Evolutionary conservation across 2,797 vertebrate species (phyloP).

Genomic region (Lacerta bilineata): DNA sequence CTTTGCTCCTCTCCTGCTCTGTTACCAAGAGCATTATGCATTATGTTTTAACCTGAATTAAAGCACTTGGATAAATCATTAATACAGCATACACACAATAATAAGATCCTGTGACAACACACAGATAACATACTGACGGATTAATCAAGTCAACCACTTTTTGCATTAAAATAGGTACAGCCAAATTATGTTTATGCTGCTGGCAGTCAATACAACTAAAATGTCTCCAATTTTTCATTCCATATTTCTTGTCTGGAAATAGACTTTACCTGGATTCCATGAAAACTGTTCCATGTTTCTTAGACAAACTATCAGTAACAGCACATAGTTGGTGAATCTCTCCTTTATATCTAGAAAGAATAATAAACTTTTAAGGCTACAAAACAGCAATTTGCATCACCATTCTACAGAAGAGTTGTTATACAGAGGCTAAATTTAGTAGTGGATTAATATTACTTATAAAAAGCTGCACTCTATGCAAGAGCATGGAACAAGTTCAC

Average conservation of each 20-base stretch:
- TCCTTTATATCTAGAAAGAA: conserved; percentile 93
- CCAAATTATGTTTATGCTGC: not conserved
- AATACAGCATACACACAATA: not conserved
- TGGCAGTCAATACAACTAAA: not conserved
- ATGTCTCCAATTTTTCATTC: not conserved
- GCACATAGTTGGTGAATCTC: conserved; percentile 93
- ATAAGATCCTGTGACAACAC: not conserved
- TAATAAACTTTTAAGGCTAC: conserved; percentile 21
- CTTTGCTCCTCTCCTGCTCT: too few species aligned
- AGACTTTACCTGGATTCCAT: conserved; percentile 92
- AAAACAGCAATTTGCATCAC: not conserved
- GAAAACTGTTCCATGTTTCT: conserved; percentile 99
- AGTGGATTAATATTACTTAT: not conserved
- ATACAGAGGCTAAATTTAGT: not conserved
- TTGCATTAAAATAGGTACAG: conserved; percentile 3
- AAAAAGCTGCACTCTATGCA: not conserved
- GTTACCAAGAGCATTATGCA: not conserved
- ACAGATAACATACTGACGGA: not conserved
- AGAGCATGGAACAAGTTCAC: not conserved
- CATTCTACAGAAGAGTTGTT: not conserved
- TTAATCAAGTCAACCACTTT: not conserved
- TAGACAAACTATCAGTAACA: conserved; percentile 95
- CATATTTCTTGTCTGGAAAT: not conserved
- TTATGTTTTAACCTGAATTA: not conserved
- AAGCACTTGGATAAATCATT: not conserved